A percentile compares a stretch with the other conserved stretches of the same genome.
phyloP scores from a whole-genome alignment of 2,888 invertebrate species.

The Xiphydria camelus region DNA sequence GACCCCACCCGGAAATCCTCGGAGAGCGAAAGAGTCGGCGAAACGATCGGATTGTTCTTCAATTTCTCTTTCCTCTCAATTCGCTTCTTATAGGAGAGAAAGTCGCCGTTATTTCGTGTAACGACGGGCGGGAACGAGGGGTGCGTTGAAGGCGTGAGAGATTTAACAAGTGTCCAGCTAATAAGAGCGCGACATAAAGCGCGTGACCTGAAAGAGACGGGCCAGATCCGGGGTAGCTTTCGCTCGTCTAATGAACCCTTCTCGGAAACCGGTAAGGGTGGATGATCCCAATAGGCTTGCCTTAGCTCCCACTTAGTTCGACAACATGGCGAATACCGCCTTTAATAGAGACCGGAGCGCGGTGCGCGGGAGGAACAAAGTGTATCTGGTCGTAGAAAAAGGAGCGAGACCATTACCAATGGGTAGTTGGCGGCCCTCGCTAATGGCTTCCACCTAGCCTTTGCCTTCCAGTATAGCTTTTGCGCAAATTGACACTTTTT shows the following conservation, averaged over 20 bases:
- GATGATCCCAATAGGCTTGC: constrained; percentile 5
- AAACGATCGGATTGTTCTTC: no score
- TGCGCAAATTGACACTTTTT: no score
- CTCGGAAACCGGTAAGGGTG: constrained; percentile 7
- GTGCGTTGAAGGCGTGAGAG: constrained; percentile 1
- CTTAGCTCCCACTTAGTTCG: constrained; percentile 9
- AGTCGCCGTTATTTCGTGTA: no score
- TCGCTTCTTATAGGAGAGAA: no score
- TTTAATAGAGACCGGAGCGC: constrained; percentile 1
- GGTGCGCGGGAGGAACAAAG: no score
- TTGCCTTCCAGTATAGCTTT: no score
- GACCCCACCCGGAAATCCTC: no score
- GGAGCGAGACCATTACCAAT: not conserved
- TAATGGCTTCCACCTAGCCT: constrained; percentile 2
- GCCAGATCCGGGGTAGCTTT: constrained; percentile 5
- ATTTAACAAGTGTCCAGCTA: constrained; percentile 12
- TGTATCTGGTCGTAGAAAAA: not conserved
- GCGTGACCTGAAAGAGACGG: constrained; percentile 15
- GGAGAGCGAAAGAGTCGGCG: no score
- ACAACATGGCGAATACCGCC: constrained; percentile 5
- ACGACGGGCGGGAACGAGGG: not conserved
- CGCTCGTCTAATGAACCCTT: constrained; percentile 15
- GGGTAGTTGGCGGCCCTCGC: not conserved
- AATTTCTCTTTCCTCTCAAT: no score
- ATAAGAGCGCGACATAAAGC: constrained; percentile 7